Evolutionary conservation across 2,113 vertebrate species (phyloP), one percentile per base, ranked within the genome.

Genomic region (Chaetodon trifascialis): DNA sequence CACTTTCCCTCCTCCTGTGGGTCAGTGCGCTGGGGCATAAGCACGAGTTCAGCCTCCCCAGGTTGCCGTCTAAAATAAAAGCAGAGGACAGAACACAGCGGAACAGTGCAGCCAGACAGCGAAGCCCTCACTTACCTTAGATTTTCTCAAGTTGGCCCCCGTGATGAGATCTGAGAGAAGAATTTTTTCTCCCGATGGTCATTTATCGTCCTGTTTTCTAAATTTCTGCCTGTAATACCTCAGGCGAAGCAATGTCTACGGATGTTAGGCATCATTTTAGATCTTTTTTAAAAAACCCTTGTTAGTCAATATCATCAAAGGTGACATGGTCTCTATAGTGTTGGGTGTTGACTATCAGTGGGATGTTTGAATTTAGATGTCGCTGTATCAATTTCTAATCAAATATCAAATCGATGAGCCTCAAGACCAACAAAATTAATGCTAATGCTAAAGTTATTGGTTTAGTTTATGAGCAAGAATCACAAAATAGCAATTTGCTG

Each of bases 1-100:
- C 78, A 76, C 73, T 66, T 52, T 56, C 73, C 68, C 71, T 71
- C 85, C 80, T 71, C n/a, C 60, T 75, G 78, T 72, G 85, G 86
- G 77, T 91, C 88, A 79, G 75, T 51, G 76, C 25, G 12, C 47
- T 40, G 15, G 73, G 72, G 80, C 88, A 86, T 7, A 42, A 71
- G 25, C 65, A 80, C 12, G 17, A 86, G 69, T 84, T 79, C 56
- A 67, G 54, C 75, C 83, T 89, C 83, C 77, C 68, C 82, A 67
- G 69, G 78, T 89, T 69, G 52, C 63, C n/a, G 8, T 73, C 34
- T 68, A 14, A 80, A 82, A 69, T 72, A 54, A 74, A 54, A 73
- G 47, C 46, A 23, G 34, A 58, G 54, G 66, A 51, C 11, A 63
- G 42, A 56, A 7, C 55, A 42, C n/a, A 73, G 76, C 19, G 34